These are phyloP conservation scores for Semicossyphus pulcher DNA, from an alignment of 2,113 vertebrate genomes.

Conservation along the genomic window DNA sequence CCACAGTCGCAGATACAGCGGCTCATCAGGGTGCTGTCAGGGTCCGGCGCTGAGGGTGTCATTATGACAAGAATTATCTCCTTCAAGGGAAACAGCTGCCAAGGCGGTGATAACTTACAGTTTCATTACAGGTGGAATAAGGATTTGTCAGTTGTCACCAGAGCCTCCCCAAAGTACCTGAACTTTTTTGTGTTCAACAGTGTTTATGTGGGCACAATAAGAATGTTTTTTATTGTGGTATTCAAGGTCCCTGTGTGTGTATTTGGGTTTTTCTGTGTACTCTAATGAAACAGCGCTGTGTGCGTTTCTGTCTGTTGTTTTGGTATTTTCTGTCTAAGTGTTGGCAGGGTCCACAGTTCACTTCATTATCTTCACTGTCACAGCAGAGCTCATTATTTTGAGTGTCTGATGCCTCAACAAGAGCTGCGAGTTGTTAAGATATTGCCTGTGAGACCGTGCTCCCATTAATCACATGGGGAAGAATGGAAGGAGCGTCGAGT, in stretches of 20 bases:
- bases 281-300: not conserved
- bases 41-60: slow-evolving; percentile 39
- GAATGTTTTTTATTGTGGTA: not conserved
- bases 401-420: not conserved
- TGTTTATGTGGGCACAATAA: not conserved
- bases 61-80: slow-evolving; percentile 50
- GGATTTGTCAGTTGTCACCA: not conserved
- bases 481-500: not conserved
- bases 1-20: slow-evolving; percentile 20
- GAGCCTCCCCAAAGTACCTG: slow-evolving; percentile 5
- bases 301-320: not conserved
- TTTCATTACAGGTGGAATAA: slow-evolving; percentile 39
- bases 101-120: slow-evolving; percentile 38
- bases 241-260: not conserved
- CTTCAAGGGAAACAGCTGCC: slow-evolving; percentile 42
- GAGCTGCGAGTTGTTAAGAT: not conserved
- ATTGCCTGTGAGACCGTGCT: not conserved
- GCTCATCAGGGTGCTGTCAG: slow-evolving; percentile 54
- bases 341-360: not conserved
- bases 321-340: slow-evolving; percentile 8
- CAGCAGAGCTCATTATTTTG: slow-evolving; percentile 4
- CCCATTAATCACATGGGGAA: not conserved
- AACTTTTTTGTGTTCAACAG: not conserved
- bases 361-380: slow-evolving; percentile 12
- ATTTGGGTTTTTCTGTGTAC: not conserved